A percentile compares a stretch with the other conserved stretches of the same genome.
Evolutionary conservation across 2,888 invertebrate genomes (phyloP).

Genomic region (Drosophila phalerata): DNA sequence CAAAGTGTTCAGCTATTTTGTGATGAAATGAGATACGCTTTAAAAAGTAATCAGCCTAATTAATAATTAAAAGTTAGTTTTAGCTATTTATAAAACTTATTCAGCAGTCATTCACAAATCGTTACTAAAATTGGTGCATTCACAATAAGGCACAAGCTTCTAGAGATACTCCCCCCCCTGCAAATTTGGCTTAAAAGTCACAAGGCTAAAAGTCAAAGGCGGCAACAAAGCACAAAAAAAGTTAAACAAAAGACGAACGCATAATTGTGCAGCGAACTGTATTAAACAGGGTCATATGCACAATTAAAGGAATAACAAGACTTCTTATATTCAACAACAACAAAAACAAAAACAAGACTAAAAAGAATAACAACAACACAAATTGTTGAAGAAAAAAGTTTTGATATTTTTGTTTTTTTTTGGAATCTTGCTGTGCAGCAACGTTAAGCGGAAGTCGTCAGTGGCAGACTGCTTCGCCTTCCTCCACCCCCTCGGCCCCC

Average conservation of each 20-base stretch:
- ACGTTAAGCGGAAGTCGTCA: conserved; percentile 56
- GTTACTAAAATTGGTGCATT: not conserved
- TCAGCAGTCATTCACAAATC: conserved; percentile 11
- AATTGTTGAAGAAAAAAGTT: conserved; percentile 31
- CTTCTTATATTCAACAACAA: conserved; percentile 1
- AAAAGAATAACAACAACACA: conserved; percentile 7
- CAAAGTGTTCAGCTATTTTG: not conserved
- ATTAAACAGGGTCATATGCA: conserved; percentile 80
- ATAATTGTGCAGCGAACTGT: conserved; percentile 77
- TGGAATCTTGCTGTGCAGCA: conserved; percentile 44
- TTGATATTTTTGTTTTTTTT: conserved; percentile 46
- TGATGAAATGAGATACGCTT: not conserved
- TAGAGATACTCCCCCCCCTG: not conserved
- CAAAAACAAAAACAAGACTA: conserved; percentile 21
- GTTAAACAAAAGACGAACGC: conserved; percentile 49
- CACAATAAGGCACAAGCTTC: not conserved
- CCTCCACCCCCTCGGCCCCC: not conserved
- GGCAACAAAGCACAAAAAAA: conserved; percentile 7
- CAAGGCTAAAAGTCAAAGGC: conserved; percentile 35
- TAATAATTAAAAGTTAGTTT: not conserved
- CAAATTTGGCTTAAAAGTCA: conserved; percentile 44
- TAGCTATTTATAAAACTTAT: not conserved
- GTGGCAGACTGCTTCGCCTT: conserved; percentile 19
- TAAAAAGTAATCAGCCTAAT: not conserved
- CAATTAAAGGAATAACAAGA: conserved; percentile 75